A percentile compares a stretch with the other conserved stretches of the same genome.
These are phyloP conservation scores for Tortricodes alternella DNA, from an alignment of 2,888 invertebrate species.

Conservation along the genomic window DNA sequence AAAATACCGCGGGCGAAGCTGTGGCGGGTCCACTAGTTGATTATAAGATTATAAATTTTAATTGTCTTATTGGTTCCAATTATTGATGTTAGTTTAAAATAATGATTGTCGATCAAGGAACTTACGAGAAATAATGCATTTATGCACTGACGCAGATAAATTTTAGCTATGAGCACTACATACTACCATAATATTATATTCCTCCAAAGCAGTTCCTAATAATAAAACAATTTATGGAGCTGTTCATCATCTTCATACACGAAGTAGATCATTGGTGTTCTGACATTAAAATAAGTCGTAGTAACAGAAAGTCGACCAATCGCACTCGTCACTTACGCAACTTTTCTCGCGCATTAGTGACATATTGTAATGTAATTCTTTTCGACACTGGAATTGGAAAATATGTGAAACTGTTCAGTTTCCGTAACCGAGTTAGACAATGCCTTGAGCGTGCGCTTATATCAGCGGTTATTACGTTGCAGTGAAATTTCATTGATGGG, in stretches of 20 bases:
- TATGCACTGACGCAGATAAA: no score
- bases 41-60: no score
- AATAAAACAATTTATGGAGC: no score
- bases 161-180: no score
- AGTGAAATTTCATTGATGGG: background rate
- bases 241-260: background rate
- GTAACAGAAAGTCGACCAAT: constrained; percentile 40
- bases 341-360: constrained; percentile 47
- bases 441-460: background rate
- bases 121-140: no score
- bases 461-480: background rate
- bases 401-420: constrained; percentile 34
- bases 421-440: constrained; percentile 32
- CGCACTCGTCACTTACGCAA: constrained; percentile 44
- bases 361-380: constrained; percentile 46
- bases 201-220: no score
- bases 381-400: constrained; percentile 34
- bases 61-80: no score
- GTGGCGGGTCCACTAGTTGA: no score
- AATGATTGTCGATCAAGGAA: no score
- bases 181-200: no score
- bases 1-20: no score
- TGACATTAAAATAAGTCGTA: constrained; percentile 46
- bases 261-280: constrained; percentile 18
- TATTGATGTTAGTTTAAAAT: no score